Conservation (phyloP, 2,888 invertebrate species). For the Dasypogon diadema region DNA sequence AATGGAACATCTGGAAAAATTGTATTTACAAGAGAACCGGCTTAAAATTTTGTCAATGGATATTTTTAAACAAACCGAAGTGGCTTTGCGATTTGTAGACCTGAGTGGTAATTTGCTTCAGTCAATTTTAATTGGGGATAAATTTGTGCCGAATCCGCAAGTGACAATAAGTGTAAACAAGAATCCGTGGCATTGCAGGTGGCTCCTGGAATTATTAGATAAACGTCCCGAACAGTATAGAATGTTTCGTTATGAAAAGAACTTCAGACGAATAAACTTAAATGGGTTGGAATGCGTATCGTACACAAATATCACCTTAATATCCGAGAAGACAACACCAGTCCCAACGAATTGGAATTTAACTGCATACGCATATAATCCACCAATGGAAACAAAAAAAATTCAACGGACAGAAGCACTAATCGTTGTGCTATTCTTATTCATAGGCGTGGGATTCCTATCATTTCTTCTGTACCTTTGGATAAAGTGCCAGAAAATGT, state of each 20-base stretch:
- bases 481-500: conserved; percentile 63
- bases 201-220: conserved; percentile 64
- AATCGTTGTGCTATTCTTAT: conserved; percentile 65
- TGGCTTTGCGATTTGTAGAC: conserved; percentile 51
- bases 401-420: conserved; percentile 65
- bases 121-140: neutral
- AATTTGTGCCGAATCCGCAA: neutral
- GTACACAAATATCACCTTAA: conserved; percentile 51
- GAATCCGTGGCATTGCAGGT: conserved; percentile 66
- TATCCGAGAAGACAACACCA: neutral
- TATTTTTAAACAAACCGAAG: neutral
- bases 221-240: conserved; percentile 64
- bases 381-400: conserved; percentile 60
- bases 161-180: conserved; percentile 62
- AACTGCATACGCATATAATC: neutral
- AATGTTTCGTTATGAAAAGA: conserved; percentile 64
- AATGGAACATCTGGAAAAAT: conserved; percentile 27
- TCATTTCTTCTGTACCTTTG: conserved; percentile 65
- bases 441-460: conserved; percentile 64
- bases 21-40: conserved; percentile 50
- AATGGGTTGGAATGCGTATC: conserved; percentile 65
- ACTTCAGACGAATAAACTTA: conserved; percentile 66
- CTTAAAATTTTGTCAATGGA: conserved; percentile 56
- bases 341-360: neutral
- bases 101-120: conserved; percentile 55